Percentiles rank a stretch among this genome's conserved stretches.
phyloP scores from a whole-genome alignment of 2,113 vertebrate genomes.

The Nematolebias whitei region DNA sequence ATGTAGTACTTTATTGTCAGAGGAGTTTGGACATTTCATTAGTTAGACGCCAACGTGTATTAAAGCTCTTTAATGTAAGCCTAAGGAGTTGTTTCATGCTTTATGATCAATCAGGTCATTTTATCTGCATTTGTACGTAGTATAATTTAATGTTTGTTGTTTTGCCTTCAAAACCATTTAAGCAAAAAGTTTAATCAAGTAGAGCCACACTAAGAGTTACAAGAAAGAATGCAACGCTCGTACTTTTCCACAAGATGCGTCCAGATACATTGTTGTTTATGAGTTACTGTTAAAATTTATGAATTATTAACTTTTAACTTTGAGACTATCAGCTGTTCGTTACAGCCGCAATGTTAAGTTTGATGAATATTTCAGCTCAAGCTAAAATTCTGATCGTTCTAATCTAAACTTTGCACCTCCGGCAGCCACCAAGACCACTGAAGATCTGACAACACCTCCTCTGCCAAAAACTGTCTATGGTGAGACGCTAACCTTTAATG shows the following conservation, averaged over 20 bases:
- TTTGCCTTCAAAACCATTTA: not conserved
- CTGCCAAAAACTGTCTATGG: not conserved
- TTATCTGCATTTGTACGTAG: not conserved
- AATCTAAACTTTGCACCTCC: constrained; percentile 4
- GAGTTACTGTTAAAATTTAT: not conserved
- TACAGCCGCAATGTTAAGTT: not conserved
- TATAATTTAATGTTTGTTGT: not conserved
- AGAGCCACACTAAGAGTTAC: too few species aligned
- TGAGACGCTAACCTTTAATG: constrained; percentile 15
- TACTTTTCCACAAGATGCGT: too few species aligned
- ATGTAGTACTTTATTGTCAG: constrained; percentile 47
- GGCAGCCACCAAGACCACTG: not conserved
- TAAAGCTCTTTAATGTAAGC: not conserved
- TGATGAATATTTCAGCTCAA: not conserved
- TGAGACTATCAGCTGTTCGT: not conserved
- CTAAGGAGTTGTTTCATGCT: not conserved
- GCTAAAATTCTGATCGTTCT: not conserved
- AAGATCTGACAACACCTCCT: accelerated
- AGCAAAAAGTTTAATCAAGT: too few species aligned
- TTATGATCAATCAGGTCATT: not conserved
- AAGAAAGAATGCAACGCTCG: too few species aligned
- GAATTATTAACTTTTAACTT: not conserved
- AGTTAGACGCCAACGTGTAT: not conserved
- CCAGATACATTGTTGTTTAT: too few species aligned
- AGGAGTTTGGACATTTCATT: constrained; percentile 31